Conservation (phyloP, 2,888 invertebrate genomes). For the Nemoura dubitans region DNA sequence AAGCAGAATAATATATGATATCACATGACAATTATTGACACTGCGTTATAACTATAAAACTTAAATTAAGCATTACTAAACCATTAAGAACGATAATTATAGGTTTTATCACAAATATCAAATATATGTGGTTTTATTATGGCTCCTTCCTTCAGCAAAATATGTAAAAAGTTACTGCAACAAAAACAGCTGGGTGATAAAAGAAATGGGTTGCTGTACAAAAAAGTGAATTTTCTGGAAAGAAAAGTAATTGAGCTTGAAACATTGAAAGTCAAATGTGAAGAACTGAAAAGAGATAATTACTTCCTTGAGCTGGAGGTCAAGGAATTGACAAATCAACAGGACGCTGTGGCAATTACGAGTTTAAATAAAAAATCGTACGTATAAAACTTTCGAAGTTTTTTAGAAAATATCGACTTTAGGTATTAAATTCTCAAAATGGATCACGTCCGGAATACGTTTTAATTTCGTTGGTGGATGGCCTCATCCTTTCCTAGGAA, state of each 20-base stretch:
- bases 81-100: no score
- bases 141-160: not conserved
- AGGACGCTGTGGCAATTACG: not conserved
- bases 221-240: not conserved
- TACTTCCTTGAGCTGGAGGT: not conserved
- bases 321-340: not conserved
- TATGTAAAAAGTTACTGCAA: not conserved
- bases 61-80: no score
- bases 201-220: not conserved
- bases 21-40: no score
- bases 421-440: no score
- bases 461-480: not conserved
- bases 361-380: not conserved
- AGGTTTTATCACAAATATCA: no score
- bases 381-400: not conserved
- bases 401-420: no score
- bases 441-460: not conserved
- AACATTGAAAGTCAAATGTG: not conserved
- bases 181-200: not conserved
- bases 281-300: not conserved
- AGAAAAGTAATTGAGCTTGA: not conserved
- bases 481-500: not conserved
- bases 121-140: not conserved
- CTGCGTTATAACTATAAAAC: no score
- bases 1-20: no score